phyloP scores from a whole-genome alignment of 2,113 vertebrate genomes.

The Electrona antarctica region DNA sequence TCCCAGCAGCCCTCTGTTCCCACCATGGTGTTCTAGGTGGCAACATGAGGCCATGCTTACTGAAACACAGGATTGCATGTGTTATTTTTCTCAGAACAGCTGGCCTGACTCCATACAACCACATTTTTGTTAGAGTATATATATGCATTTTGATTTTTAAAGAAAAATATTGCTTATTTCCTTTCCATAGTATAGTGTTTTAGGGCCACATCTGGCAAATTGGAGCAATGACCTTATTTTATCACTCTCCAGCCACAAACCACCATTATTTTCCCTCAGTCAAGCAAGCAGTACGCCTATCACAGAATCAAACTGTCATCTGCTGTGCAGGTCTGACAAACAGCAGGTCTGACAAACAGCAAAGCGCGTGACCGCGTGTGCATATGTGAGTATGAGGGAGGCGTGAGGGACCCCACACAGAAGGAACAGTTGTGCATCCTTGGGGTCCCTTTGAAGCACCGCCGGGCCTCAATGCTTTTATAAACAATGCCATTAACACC shows the following conservation, averaged over 20 bases:
- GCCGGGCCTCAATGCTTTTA: conserved; percentile 52
- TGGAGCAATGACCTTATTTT: background rate
- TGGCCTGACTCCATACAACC: conserved; percentile 35
- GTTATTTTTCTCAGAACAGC: conserved; percentile 39
- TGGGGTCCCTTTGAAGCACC: conserved; percentile 58
- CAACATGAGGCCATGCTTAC: conserved; percentile 46
- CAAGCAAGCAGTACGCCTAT: conserved; percentile 4
- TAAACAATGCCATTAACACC: conserved; percentile 72
- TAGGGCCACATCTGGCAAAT: background rate
- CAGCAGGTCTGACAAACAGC: conserved; percentile 41
- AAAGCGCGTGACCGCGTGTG: conserved; percentile 32
- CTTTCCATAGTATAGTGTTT: background rate
- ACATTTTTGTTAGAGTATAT: background rate
- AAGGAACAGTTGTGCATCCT: conserved; percentile 45
- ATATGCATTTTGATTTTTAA: background rate
- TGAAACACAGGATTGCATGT: conserved; percentile 9
- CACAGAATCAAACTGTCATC: conserved; percentile 59
- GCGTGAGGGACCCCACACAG: conserved; percentile 66
- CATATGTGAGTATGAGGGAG: background rate
- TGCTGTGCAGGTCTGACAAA: conserved; percentile 65
- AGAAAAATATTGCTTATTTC: background rate
- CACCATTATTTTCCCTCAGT: conserved; percentile 5
- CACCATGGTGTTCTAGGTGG: conserved; percentile 52
- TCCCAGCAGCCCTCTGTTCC: conserved; percentile 69
- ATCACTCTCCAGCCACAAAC: background rate